A percentile compares a stretch with the other conserved stretches of the same genome.
Evolutionary conservation across 1,140 invertebrate species (phyloP).

Genomic region (Linepithema humile): DNA sequence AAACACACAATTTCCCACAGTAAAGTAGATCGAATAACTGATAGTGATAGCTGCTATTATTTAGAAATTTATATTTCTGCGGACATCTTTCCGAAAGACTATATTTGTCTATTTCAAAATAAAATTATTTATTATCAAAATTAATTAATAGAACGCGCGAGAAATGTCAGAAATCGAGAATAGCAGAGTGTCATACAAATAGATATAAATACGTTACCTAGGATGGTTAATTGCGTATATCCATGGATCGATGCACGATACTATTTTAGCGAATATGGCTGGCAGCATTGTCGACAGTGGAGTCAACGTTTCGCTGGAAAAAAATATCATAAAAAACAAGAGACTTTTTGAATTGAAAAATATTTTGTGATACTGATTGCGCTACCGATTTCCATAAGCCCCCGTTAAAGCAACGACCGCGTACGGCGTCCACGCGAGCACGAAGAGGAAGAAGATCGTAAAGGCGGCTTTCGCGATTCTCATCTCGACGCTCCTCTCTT

Average conservation of each 20-base stretch:
- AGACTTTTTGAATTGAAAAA: neutral
- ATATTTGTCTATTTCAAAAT: too few species aligned
- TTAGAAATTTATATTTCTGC: neutral
- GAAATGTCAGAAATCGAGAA: neutral
- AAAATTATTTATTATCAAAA: neutral
- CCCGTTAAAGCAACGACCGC: constrained; percentile 89
- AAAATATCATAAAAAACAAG: neutral
- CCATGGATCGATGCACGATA: constrained; percentile 92
- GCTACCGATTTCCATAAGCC: constrained; percentile 89
- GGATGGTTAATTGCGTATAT: constrained; percentile 92
- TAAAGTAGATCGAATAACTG: too few species aligned
- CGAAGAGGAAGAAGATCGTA: constrained; percentile 90
- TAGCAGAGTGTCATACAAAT: neutral
- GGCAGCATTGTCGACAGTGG: constrained; percentile 90
- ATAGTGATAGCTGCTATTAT: too few species aligned
- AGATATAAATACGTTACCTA: constrained; percentile 83
- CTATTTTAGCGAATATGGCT: constrained; percentile 88
- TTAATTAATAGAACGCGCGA: neutral
- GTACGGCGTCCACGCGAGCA: constrained; percentile 91
- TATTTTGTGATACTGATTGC: neutral
- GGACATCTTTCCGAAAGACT: neutral
- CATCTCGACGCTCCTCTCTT: constrained; percentile 88
- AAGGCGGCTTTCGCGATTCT: constrained; percentile 91
- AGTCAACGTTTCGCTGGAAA: constrained; percentile 85
- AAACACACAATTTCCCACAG: neutral